A percentile compares a stretch with the other conserved stretches of the same genome.
These are phyloP conservation scores for Muscicapa adusta DNA, from an alignment of 2,113 vertebrate genomes.

Conservation along the genomic window DNA sequence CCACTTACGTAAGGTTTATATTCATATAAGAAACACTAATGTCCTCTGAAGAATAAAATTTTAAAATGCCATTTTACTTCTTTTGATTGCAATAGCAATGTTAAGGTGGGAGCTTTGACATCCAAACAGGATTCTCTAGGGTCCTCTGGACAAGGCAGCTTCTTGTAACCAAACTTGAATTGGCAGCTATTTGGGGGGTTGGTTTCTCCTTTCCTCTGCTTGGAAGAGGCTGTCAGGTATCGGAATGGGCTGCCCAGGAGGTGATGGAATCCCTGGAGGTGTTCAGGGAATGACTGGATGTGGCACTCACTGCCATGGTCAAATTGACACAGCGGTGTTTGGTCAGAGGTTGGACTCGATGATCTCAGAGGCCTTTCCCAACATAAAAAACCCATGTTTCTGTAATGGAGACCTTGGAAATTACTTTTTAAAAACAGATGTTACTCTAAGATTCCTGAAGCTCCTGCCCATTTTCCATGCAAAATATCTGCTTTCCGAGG, in stretches of 20 bases:
- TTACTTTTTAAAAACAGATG: background rate
- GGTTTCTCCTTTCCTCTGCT: background rate
- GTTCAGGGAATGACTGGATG: accelerated
- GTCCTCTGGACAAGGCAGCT: background rate
- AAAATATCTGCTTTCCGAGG: background rate
- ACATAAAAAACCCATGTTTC: background rate
- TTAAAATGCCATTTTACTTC: background rate
- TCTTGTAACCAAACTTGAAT: background rate
- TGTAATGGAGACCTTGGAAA: background rate
- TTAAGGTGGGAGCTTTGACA: background rate
- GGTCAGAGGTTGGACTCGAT: accelerated
- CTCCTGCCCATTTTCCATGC: background rate
- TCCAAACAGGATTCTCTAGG: background rate
- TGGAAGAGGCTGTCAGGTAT: background rate
- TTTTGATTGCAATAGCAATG: background rate
- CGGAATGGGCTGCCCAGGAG: background rate
- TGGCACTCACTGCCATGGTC: background rate
- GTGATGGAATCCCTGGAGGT: background rate
- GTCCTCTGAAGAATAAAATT: background rate
- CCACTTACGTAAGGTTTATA: background rate
- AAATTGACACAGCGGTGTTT: accelerated
- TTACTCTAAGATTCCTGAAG: background rate
- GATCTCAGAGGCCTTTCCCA: background rate
- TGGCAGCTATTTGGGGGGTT: background rate
- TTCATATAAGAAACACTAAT: background rate